These are phyloP conservation scores for Pterobdella sp. DNA, from an alignment of 2,888 invertebrate species.

Conservation along the genomic window DNA sequence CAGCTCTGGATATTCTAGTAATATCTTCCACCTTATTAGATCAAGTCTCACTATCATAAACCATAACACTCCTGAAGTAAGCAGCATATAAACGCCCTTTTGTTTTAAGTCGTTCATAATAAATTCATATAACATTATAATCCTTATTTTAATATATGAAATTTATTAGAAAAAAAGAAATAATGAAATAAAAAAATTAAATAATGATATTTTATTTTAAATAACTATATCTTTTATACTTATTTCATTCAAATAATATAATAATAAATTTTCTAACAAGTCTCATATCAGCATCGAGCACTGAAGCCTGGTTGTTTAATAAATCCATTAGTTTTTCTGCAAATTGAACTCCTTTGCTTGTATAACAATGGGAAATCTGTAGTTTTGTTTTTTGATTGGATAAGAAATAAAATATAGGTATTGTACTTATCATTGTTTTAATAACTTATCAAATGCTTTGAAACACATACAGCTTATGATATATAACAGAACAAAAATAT, in stretches of 20 bases:
- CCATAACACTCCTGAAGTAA: no score
- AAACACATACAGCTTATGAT: neutral
- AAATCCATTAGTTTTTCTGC: constrained; percentile 1
- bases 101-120: neutral
- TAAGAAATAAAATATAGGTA: neutral
- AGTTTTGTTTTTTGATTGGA: neutral
- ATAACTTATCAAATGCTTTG: no score
- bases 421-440: no score
- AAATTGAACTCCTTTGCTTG: constrained; percentile 10
- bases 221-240: neutral
- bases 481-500: neutral
- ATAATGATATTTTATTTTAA: neutral
- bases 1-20: no score
- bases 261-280: constrained; percentile 3
- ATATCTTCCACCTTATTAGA: no score
- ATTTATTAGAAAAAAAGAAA: neutral
- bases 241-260: neutral
- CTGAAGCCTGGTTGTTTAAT: constrained; percentile 12
- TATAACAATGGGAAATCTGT: constrained; percentile 24
- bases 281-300: constrained; percentile 28
- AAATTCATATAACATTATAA: neutral
- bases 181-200: neutral
- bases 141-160: neutral
- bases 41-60: no score
- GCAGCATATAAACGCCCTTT: no score